A percentile compares a stretch with the other conserved stretches of the same genome.
phyloP scores from a whole-genome alignment of 2,797 vertebrate species.

The Sebastes hubbsi region DNA sequence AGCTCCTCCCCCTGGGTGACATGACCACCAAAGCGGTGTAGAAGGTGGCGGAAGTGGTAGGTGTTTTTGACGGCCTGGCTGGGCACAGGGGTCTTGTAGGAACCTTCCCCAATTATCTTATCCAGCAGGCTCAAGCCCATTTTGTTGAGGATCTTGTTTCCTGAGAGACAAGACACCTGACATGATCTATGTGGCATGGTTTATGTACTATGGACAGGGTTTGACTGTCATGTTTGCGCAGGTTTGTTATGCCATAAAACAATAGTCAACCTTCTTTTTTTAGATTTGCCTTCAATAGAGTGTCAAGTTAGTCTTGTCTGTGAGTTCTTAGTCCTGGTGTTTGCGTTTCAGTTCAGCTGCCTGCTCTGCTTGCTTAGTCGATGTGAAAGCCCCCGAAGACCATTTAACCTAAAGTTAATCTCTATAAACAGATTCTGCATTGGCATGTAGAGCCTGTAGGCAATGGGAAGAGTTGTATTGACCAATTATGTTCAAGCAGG shows the following conservation, averaged over 20 bases:
- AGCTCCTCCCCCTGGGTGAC: constrained; percentile 53
- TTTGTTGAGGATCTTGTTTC: constrained; percentile 83
- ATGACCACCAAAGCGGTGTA: constrained; percentile 73
- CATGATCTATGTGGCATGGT: not conserved
- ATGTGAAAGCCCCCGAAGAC: too few species aligned
- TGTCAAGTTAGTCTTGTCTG: too few species aligned
- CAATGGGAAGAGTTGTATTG: too few species aligned
- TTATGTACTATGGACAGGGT: too few species aligned
- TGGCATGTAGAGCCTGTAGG: too few species aligned
- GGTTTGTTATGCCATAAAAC: not conserved
- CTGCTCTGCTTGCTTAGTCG: too few species aligned
- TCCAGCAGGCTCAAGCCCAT: constrained; percentile 83
- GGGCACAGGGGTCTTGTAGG: constrained; percentile 56
- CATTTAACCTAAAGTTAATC: too few species aligned
- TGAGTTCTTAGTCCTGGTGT: too few species aligned
- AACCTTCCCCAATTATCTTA: not conserved
- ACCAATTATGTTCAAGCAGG: too few species aligned
- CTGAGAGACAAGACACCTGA: constrained; percentile 50
- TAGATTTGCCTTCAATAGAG: not conserved
- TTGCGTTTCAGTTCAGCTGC: too few species aligned
- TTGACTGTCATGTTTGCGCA: not conserved
- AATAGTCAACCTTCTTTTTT: not conserved
- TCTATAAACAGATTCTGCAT: too few species aligned
- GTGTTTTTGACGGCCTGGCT: constrained; percentile 21
- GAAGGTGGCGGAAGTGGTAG: constrained; percentile 80